Percentiles rank a stretch among this genome's conserved stretches.
phyloP scores from a whole-genome alignment of 2,888 invertebrate species.

The Tortricodes alternella region DNA sequence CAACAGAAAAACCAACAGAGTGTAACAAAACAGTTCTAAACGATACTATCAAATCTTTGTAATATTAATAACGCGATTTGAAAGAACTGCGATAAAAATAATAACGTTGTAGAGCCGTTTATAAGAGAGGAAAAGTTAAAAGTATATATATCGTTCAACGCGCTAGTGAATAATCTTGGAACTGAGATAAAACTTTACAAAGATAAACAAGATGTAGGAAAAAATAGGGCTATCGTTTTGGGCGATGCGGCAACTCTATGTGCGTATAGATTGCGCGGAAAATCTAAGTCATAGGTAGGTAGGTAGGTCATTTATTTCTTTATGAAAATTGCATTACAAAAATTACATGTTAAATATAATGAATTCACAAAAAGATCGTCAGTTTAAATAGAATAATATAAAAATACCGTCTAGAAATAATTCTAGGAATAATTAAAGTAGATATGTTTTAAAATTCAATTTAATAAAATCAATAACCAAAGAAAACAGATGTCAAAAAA shows the following conservation, averaged over 20 bases:
- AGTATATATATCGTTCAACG: constrained; percentile 72
- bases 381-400: too few relatives aligned
- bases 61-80: constrained; percentile 1
- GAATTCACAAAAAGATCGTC: too few relatives aligned
- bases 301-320: too few relatives aligned
- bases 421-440: too few relatives aligned
- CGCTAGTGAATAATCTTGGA: constrained; percentile 65
- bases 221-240: constrained; percentile 37
- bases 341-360: too few relatives aligned
- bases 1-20: not conserved
- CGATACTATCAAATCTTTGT: constrained; percentile 3
- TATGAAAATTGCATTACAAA: too few relatives aligned
- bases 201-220: constrained; percentile 54
- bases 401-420: too few relatives aligned
- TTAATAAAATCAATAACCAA: too few relatives aligned
- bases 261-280: too few relatives aligned
- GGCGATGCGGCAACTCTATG: constrained; percentile 39
- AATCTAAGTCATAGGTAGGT: too few relatives aligned
- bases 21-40: not conserved
- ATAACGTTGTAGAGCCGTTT: constrained; percentile 11
- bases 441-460: too few relatives aligned
- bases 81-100: constrained; percentile 9
- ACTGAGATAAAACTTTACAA: constrained; percentile 62
- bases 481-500: too few relatives aligned
- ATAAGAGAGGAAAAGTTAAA: constrained; percentile 34